Conservation (phyloP, 2,888 invertebrate genomes). For the Tetheella fluctuosa region DNA sequence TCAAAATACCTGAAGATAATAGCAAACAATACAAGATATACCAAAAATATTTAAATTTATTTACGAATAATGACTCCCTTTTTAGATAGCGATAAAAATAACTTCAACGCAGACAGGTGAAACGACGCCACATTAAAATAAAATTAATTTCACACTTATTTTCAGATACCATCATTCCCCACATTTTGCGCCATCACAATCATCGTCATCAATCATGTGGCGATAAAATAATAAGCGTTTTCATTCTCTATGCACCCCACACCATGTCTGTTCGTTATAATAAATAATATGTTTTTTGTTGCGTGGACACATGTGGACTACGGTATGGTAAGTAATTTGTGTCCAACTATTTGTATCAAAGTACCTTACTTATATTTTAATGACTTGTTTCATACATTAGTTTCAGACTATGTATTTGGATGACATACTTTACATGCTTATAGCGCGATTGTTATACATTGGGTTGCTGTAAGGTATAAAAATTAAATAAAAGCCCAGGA, state of each 20-base stretch:
- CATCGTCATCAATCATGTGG: slow-evolving; percentile 66
- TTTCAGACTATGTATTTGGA: neutral
- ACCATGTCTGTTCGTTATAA: slow-evolving; percentile 51
- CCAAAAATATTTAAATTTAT: neutral
- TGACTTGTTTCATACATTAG: slow-evolving; percentile 1
- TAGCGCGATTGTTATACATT: neutral
- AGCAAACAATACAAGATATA: neutral
- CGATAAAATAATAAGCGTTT: slow-evolving; percentile 74
- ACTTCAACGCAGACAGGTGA: slow-evolving; percentile 1
- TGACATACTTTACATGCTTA: neutral
- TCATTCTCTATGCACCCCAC: slow-evolving; percentile 75
- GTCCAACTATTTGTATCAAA: slow-evolving; percentile 21
- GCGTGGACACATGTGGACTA: slow-evolving; percentile 62
- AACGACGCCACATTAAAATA: slow-evolving; percentile 25
- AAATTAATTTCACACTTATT: slow-evolving; percentile 39
- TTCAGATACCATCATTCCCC: slow-evolving; percentile 30
- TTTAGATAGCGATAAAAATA: neutral
- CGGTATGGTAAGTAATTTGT: slow-evolving; percentile 33
- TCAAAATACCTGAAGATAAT: no score
- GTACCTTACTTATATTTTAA: slow-evolving; percentile 10
- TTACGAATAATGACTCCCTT: neutral
- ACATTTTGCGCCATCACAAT: slow-evolving; percentile 55
- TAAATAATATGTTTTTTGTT: slow-evolving; percentile 67
- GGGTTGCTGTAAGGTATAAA: no score
- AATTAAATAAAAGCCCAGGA: no score